phyloP scores from a whole-genome alignment of 2,888 invertebrate genomes.

The Hyposoter dolosus region DNA sequence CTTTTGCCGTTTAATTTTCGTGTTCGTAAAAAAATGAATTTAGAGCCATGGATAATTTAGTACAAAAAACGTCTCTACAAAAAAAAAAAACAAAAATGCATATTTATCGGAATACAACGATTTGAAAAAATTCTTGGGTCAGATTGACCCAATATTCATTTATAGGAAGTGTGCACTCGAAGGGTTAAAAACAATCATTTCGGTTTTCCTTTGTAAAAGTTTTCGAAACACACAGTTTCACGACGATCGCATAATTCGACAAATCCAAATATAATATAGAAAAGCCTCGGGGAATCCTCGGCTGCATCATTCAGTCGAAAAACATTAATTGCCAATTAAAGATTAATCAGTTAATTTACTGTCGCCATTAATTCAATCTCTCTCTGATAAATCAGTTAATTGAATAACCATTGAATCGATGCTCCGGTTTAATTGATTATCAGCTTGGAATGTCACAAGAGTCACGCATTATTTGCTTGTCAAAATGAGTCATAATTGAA shows the following conservation, averaged over 20 bases:
- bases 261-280: background rate
- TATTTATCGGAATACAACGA: too few species aligned
- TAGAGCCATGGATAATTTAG: too few species aligned
- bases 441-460: background rate
- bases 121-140: too few species aligned
- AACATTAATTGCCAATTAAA: slow-evolving; percentile 2
- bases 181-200: background rate
- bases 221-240: background rate
- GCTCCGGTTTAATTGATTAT: slow-evolving; percentile 10
- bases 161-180: too few species aligned
- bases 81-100: too few species aligned
- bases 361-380: background rate
- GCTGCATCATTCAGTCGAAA: background rate
- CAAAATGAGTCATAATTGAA: background rate
- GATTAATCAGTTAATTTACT: slow-evolving; percentile 9
- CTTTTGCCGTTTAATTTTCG: too few species aligned
- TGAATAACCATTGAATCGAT: slow-evolving; percentile 12
- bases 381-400: slow-evolving; percentile 17
- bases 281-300: background rate
- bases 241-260: background rate
- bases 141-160: too few species aligned
- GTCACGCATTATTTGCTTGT: background rate
- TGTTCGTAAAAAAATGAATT: too few species aligned
- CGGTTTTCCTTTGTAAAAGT: background rate
- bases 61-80: too few species aligned